Evolutionary conservation across 1,140 invertebrate genomes (phyloP), one percentile per base, ranked within the genome.

Genomic region (Lordiphosa clarofinis): DNA sequence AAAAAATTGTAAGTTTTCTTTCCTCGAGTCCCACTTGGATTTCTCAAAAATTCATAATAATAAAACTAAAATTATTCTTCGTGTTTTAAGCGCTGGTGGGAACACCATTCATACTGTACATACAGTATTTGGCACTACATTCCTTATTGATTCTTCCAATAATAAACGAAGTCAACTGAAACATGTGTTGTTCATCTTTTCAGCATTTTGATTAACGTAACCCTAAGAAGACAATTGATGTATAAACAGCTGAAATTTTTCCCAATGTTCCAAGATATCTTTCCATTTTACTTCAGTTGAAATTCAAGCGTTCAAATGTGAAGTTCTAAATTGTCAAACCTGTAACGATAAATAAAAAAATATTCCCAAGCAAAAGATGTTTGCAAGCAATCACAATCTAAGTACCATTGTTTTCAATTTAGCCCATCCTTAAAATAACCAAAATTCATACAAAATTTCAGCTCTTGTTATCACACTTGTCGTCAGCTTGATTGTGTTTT

Each of bases 401-500:
- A 28, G 43, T 46, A 33, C 1, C 28, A 31, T 15, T 13, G 33
- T 28, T 31, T 1, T 7, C 4, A 12, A 12, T 19, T 42, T 10
- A 31, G n/a, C 4, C 11, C 28, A 31, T 31, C 7, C 6, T 31
- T 31, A 8, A 31, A 31, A 9, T 13, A 46, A 13, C 6, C 1
- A 28, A 33, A 4, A 19, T 4, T n/a, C 24, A 10, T 31, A 9
- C 6, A 8, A 15, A 8, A 10, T 10, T 50, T 8, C 35, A 38
- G 43, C 31, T 33, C 7, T 67, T 2, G 1, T 68, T 12, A 13
- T 53, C 7, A 48, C 42, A 8, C 7, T 67, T 33, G 13, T 59
- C 2, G 3, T 68, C 8, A 33, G 36, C 3, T 4, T 68, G 10
- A 8, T 68, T 13, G 48, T 59, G 9, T 53, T 68, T 28, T 28